These are phyloP conservation scores for Luperina testacea DNA, from an alignment of 2,888 invertebrate genomes.

Conservation along the genomic window DNA sequence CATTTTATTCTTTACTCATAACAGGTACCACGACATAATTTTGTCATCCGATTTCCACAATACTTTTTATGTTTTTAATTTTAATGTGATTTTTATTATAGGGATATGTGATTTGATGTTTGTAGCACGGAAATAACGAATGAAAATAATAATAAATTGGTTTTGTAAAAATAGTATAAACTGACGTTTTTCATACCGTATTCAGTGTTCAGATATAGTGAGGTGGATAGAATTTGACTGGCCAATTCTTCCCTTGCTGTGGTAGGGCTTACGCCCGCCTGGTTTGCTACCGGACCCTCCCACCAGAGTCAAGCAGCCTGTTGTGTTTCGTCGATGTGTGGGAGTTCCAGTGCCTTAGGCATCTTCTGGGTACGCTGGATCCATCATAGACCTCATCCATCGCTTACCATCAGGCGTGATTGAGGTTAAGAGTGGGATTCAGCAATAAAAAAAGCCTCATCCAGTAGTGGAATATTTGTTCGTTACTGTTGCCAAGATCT, in stretches of 20 bases:
- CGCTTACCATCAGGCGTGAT: too few relatives aligned
- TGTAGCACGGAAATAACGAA: background rate
- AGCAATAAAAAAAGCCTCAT: background rate
- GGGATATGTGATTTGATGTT: constrained; percentile 10
- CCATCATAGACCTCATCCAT: too few relatives aligned
- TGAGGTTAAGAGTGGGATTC: too few relatives aligned
- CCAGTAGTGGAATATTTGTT: too few relatives aligned
- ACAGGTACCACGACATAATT: constrained; percentile 1
- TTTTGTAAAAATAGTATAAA: background rate
- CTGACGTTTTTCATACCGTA: background rate
- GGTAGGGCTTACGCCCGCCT: too few relatives aligned
- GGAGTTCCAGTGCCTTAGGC: too few relatives aligned
- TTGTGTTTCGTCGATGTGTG: too few relatives aligned
- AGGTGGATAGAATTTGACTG: too few relatives aligned
- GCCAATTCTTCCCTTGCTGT: too few relatives aligned
- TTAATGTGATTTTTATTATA: constrained; percentile 14
- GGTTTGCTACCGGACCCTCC: too few relatives aligned
- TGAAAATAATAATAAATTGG: background rate
- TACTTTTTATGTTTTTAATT: constrained; percentile 25
- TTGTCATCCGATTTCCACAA: constrained; percentile 7
- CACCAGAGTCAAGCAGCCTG: too few relatives aligned
- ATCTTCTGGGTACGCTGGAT: too few relatives aligned
- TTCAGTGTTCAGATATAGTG: background rate
- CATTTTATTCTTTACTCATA: background rate
- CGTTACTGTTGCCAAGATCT: background rate